A percentile compares a stretch with the other conserved stretches of the same genome.
Conservation (phyloP, 1,140 invertebrate genomes). For the Orchestia grillus region DNA sequence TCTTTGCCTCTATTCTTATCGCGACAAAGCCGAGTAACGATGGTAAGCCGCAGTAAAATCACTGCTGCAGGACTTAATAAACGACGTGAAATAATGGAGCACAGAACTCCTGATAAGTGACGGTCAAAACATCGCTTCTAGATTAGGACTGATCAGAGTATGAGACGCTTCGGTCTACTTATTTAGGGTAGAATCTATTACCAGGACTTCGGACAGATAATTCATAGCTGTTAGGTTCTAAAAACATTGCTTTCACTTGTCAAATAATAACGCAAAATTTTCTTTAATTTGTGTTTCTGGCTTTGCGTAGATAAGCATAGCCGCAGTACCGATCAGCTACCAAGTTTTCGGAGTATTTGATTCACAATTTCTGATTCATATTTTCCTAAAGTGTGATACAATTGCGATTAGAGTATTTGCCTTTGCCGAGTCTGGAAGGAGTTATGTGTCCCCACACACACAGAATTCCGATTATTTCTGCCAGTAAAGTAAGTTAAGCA, state of each 20-base stretch:
- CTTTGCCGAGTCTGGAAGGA: neutral
- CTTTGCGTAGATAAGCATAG: no score
- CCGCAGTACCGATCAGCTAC: no score
- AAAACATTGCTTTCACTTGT: neutral
- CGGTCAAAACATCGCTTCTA: neutral
- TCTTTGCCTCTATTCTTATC: conserved; percentile 20
- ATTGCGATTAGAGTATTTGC: neutral
- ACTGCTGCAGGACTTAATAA: neutral
- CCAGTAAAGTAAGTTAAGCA: neutral
- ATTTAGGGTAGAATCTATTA: neutral
- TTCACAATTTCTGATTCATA: neutral
- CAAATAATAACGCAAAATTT: no score
- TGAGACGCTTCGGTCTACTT: neutral
- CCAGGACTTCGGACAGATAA: neutral
- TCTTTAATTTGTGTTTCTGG: no score
- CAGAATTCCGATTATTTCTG: neutral
- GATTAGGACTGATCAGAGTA: neutral
- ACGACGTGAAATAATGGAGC: conserved; percentile 4
- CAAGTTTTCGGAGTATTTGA: no score
- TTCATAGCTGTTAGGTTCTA: neutral
- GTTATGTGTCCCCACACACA: neutral
- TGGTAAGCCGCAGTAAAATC: neutral
- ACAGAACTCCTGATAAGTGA: neutral
- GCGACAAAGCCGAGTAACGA: neutral
- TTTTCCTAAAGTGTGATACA: neutral